Conservation (phyloP, 2,113 vertebrate genomes). For the Chaetodon auriga region DNA sequence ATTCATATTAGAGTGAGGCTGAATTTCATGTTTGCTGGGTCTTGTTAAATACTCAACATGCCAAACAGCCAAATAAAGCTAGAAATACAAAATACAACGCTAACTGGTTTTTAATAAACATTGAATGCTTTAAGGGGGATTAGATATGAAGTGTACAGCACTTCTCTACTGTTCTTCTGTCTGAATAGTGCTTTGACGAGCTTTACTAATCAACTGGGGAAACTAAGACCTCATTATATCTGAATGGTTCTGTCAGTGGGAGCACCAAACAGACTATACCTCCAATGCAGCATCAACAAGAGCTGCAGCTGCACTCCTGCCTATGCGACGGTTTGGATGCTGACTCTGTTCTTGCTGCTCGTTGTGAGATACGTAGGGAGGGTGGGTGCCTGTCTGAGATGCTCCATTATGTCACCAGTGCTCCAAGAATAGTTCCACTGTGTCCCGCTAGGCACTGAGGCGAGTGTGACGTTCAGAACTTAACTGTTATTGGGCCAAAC, state of each 20-base stretch:
- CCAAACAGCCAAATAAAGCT: too few relatives aligned
- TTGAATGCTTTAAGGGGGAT: not conserved
- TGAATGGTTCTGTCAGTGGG: not conserved
- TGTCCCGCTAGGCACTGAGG: constrained; percentile 69
- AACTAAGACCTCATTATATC: not conserved
- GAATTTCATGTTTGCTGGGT: too few relatives aligned
- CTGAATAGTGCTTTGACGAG: too few relatives aligned
- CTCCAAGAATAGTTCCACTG: constrained; percentile 82
- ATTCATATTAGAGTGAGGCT: too few relatives aligned
- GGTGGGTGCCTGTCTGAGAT: constrained; percentile 59
- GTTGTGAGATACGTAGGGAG: constrained; percentile 35
- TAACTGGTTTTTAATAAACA: not conserved
- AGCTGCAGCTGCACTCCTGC: constrained; percentile 50
- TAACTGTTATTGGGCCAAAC: constrained; percentile 74
- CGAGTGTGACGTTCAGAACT: constrained; percentile 77
- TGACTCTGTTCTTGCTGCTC: constrained; percentile 39
- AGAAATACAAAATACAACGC: not conserved
- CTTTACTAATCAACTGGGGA: not conserved
- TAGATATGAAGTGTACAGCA: not conserved
- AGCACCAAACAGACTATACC: not conserved
- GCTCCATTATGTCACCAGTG: constrained; percentile 78
- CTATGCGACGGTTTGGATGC: constrained; percentile 39
- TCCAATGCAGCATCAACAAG: not conserved
- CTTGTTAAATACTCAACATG: too few relatives aligned
- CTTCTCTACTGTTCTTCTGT: not conserved